phyloP scores from a whole-genome alignment of 2,888 invertebrate species.

The Megalurothrips usitatus region DNA sequence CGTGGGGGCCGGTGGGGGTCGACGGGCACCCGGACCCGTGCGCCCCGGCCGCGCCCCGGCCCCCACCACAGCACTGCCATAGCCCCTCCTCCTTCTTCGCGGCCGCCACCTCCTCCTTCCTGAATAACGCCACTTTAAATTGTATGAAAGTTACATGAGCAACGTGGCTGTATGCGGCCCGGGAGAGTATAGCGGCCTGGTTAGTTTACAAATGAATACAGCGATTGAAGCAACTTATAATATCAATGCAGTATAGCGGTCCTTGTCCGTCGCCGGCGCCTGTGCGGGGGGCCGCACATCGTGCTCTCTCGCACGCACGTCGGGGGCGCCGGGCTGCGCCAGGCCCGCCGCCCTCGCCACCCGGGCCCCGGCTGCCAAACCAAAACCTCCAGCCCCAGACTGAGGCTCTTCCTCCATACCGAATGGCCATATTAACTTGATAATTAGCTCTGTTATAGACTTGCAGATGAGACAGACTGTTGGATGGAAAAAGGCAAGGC shows the following conservation, averaged over 20 bases:
- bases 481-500: conserved; percentile 41
- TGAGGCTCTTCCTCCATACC: conserved; percentile 54
- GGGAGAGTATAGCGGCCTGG: conserved; percentile 44
- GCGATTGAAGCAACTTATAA: conserved; percentile 68
- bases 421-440: conserved; percentile 84
- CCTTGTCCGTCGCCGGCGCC: conserved; percentile 40
- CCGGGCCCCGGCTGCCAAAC: conserved; percentile 41
- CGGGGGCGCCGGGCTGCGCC: conserved; percentile 37
- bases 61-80: not conserved
- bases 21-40: no score
- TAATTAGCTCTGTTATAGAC: conserved; percentile 87
- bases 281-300: conserved; percentile 37
- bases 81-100: conserved; percentile 26
- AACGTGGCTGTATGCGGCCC: conserved; percentile 43
- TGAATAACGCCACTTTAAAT: conserved; percentile 48
- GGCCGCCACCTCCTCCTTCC: conserved; percentile 22
- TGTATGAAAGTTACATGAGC: conserved; percentile 58
- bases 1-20: no score
- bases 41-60: not conserved
- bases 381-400: conserved; percentile 51
- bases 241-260: conserved; percentile 57
- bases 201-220: conserved; percentile 67
- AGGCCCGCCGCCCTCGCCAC: conserved; percentile 41
- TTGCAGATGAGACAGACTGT: conserved; percentile 67
- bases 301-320: conserved; percentile 42